Evolutionary conservation across 2,888 invertebrate genomes (phyloP).

Genomic region (Conus canariensis): DNA sequence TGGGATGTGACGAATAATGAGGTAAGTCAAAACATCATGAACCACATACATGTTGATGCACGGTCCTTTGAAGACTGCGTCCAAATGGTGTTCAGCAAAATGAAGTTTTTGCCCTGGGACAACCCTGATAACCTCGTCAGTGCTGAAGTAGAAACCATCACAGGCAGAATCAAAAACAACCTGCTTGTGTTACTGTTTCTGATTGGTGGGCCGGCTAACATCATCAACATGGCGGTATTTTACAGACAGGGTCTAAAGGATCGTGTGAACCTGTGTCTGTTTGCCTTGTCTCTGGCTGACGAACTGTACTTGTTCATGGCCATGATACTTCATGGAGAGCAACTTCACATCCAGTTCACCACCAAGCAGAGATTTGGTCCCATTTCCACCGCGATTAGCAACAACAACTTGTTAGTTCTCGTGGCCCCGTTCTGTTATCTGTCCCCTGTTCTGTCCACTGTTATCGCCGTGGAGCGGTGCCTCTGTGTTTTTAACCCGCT

Average conservation of each 20-base stretch:
- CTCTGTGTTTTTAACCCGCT: slow-evolving; percentile 4
- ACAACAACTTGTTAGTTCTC: not conserved
- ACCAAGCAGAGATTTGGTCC: not conserved
- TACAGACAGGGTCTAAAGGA: slow-evolving; percentile 16
- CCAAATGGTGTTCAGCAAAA: not conserved
- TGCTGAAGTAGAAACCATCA: not conserved
- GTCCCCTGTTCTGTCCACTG: slow-evolving; percentile 7
- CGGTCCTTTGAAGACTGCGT: not conserved
- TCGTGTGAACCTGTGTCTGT: slow-evolving; percentile 29
- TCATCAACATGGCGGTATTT: slow-evolving; percentile 30
- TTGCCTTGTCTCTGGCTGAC: slow-evolving; percentile 13
- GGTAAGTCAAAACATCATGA: too few relatives aligned
- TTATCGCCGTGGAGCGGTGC: slow-evolving; percentile 21
- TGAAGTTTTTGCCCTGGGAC: slow-evolving; percentile 20
- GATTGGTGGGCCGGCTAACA: slow-evolving; percentile 25
- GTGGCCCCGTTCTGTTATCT: not conserved
- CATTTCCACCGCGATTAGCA: not conserved
- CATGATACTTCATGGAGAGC: not conserved
- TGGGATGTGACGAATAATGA: too few relatives aligned
- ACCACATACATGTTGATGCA: too few relatives aligned
- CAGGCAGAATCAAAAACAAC: not conserved
- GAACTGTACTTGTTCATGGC: not conserved
- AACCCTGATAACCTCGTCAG: slow-evolving; percentile 23
- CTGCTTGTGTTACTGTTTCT: not conserved
- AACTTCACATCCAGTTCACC: slow-evolving; percentile 1